Evolutionary conservation across 2,888 invertebrate genomes (phyloP).

Genomic region (Trichogramma dendrolimi): DNA sequence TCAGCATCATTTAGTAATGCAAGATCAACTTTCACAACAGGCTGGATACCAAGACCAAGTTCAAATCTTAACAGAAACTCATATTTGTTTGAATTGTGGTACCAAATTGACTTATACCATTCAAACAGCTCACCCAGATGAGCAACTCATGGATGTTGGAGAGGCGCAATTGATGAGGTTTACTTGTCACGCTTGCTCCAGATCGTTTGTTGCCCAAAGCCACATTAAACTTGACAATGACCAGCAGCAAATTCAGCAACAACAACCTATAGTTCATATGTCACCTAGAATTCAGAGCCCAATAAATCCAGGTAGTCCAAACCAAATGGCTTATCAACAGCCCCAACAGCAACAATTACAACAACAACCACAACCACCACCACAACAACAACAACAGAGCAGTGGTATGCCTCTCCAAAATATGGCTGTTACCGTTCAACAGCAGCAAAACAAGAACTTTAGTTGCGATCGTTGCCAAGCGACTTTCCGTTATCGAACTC

Average conservation of each 20-base stretch:
- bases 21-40: constrained; percentile 30
- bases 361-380: constrained; percentile 4
- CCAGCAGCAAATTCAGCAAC: constrained; percentile 29
- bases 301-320: not conserved
- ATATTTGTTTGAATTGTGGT: constrained; percentile 46
- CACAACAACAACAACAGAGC: not conserved
- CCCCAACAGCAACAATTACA: constrained; percentile 2
- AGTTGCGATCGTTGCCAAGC: constrained; percentile 48
- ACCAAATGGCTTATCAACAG: not conserved
- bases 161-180: constrained; percentile 38
- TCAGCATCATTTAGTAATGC: constrained; percentile 9
- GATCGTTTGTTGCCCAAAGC: constrained; percentile 43
- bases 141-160: constrained; percentile 27
- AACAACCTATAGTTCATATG: constrained; percentile 11
- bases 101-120: constrained; percentile 49
- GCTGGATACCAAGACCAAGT: constrained; percentile 39
- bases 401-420: not conserved
- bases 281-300: constrained; percentile 23
- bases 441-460: constrained; percentile 42
- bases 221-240: constrained; percentile 46
- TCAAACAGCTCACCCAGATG: constrained; percentile 41
- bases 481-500: constrained; percentile 48
- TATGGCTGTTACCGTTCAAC: too few relatives aligned
- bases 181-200: constrained; percentile 44
- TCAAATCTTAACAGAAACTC: constrained; percentile 42